phyloP scores from a whole-genome alignment of 1,140 invertebrate species.

The Zaprionus ornatus region DNA sequence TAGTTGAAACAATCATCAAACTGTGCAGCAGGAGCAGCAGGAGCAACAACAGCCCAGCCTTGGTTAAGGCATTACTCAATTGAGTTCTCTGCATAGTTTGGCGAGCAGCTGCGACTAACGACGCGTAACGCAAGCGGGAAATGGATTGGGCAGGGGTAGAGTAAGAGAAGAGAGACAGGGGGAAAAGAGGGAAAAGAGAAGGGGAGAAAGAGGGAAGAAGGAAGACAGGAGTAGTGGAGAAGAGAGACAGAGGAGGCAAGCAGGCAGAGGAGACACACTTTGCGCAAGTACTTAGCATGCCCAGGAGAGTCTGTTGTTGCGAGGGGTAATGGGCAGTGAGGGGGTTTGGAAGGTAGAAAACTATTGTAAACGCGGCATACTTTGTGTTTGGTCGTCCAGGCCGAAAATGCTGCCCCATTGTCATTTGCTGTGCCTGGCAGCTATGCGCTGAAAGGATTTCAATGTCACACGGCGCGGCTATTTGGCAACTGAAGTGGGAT shows the following conservation, averaged over 20 bases:
- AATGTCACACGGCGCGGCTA: constrained; percentile 63
- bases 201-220: background rate
- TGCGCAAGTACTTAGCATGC: constrained; percentile 54
- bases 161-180: background rate
- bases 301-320: background rate
- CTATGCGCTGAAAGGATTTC: constrained; percentile 69
- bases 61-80: constrained; percentile 43
- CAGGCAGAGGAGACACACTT: constrained; percentile 43
- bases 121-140: constrained; percentile 27
- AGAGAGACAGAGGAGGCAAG: background rate
- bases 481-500: background rate
- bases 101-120: constrained; percentile 49
- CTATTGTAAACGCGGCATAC: constrained; percentile 54
- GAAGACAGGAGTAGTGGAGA: background rate
- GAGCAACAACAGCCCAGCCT: background rate
- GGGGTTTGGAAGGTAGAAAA: constrained; percentile 14
- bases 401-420: constrained; percentile 35
- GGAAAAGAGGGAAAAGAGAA: background rate
- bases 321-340: background rate
- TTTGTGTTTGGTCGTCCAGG: constrained; percentile 26
- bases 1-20: constrained; percentile 44
- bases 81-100: constrained; percentile 65
- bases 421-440: constrained; percentile 23
- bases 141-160: background rate
- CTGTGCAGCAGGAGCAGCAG: constrained; percentile 5